Evolutionary conservation across 2,113 vertebrate species (phyloP), one percentile per base, ranked within the genome.

Genomic region (Hydropotes inermis): DNA sequence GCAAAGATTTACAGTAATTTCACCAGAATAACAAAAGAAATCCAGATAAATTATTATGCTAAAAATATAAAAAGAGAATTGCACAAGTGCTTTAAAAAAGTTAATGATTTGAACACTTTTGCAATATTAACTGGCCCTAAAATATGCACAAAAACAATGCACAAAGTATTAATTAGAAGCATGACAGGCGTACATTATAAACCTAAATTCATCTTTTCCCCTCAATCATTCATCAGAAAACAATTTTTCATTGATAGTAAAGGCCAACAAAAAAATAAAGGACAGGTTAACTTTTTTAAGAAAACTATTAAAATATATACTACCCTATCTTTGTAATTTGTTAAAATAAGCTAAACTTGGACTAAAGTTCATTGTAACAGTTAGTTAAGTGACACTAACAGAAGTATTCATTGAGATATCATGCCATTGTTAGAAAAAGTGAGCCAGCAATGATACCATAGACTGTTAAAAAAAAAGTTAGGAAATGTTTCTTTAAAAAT

Each of bases 351-450:
- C 27, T 93, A 87, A 96, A 93, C 28, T 87, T 85, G 30, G 27
- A 91, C 36, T 84, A 90, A 52, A 97, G 17, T 76, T 93, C 95
- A 91, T 84, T 15, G 83, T 61, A 64, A 92, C 27, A 97, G 70
- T 87, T 95, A 95, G 55, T 33, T 79, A 87, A 87, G 57, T 67
- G 70, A 15, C 43, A 84, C 28, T 91, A 96, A 86, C 7, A 54
- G 43, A 94, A 92, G 21, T 27, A 36, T 54, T 90, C 58, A 82
- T 23, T 47, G 19, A 81, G 16, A 27, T 83, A 60, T 76, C 55
- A 89, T 45, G 52, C 17, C 94, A 88, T 58, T 94, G 55, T 97
- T 90, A 36, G 39, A 94, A 78, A 89, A 92, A 54, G 27, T 33
- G 7, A 86, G 55, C 50, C 58, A 70, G n/a, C 15, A 89, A 50